Evolutionary conservation across 2,888 invertebrate species (phyloP), one percentile per base, ranked within the genome.

Genomic region (Digitonthophagus gazella): DNA sequence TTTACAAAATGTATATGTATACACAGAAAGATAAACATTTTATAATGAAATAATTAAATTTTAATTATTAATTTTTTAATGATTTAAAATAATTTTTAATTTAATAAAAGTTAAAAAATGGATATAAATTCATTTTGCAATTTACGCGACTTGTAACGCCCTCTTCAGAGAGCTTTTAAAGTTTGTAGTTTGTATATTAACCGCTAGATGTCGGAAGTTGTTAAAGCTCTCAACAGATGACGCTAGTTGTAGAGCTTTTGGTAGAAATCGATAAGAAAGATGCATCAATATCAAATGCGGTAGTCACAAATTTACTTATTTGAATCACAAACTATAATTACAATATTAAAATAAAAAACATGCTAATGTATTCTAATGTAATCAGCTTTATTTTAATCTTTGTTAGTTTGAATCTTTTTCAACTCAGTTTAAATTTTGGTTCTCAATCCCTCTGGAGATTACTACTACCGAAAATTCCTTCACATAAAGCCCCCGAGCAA

Each of bases 381-480:
- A n/a, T n/a, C n/a, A n/a, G n/a, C n/a, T n/a, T n/a, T n/a, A n/a
- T n/a, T n/a, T n/a, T n/a, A n/a, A n/a, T n/a, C n/a, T n/a, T n/a
- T n/a, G n/a, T n/a, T n/a, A n/a, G n/a, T n/a, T n/a, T n/a, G 8
- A 11, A 44, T 44, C 11, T 44, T 44, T 44, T 44, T 11, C 3
- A 2, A 2, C 8, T 44, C 28, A 44, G 11, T 44, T 44, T 44
- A 8, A 44, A 11, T 44, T 44, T 44, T 44, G 3, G 3, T n/a
- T n/a, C n/a, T n/a, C n/a, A n/a, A n/a, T 44, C 28, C 11, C 28
- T 44, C 28, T 11, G 28, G 28, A 44, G 28, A 44, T 44, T 6
- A n/a, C n/a, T n/a, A n/a, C n/a, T n/a, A 57, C 68, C 71, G 64
- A 44, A 44, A 44, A 44, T 44, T 6, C 28, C 11, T 44, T 44